Conservation (phyloP, 2,888 invertebrate species). For the Patella depressa region DNA sequence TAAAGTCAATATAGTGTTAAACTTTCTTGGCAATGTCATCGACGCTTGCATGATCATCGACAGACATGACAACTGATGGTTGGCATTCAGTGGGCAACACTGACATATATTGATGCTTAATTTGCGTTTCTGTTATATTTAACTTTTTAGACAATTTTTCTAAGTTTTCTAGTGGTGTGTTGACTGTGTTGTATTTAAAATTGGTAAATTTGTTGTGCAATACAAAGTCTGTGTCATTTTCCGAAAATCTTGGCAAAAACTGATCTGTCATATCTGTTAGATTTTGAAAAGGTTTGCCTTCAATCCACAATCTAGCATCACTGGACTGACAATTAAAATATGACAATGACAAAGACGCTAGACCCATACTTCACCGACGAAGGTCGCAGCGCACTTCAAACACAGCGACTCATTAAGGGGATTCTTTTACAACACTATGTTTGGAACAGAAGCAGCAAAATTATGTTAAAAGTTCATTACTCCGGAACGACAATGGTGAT, state of each 20-base stretch:
- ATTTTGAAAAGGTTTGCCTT: too few relatives aligned
- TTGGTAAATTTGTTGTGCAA: not conserved
- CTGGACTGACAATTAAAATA: too few relatives aligned
- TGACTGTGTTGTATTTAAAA: not conserved
- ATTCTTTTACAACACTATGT: too few relatives aligned
- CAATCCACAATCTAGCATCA: too few relatives aligned
- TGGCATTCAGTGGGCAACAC: not conserved
- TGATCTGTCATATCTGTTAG: not conserved
- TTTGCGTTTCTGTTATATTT: not conserved
- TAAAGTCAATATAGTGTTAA: not conserved
- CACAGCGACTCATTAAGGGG: too few relatives aligned
- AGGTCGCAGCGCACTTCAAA: too few relatives aligned
- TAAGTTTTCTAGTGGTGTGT: not conserved
- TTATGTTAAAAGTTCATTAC: too few relatives aligned
- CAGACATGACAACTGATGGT: not conserved
- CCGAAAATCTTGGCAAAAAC: not conserved
- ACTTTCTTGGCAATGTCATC: not conserved
- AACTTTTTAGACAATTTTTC: not conserved
- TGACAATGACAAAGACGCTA: too few relatives aligned
- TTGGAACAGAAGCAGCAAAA: too few relatives aligned
- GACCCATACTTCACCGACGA: too few relatives aligned
- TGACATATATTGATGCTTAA: not conserved
- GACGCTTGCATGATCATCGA: not conserved
- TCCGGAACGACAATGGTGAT: too few relatives aligned
- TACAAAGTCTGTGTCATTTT: not conserved